Conservation (phyloP, 2,113 vertebrate species). For the Strix uralensis region DNA sequence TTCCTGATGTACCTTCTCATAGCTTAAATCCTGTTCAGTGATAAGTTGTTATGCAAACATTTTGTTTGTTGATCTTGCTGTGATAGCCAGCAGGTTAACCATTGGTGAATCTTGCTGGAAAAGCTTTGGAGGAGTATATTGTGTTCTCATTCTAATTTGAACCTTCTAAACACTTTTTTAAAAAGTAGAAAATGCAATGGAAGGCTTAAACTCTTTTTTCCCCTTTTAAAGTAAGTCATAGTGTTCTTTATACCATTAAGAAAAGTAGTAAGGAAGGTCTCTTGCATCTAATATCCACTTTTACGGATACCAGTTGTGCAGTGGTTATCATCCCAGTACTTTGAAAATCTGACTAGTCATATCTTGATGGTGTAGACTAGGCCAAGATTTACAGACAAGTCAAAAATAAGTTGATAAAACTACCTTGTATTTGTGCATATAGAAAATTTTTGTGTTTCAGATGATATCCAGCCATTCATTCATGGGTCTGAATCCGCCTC, state of each 20-base stretch:
- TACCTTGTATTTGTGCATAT: rapidly evolving
- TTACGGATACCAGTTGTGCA: neutral
- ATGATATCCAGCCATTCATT: neutral
- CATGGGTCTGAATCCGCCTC: neutral
- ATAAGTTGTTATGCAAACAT: neutral
- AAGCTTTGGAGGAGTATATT: neutral
- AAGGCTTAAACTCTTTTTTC: neutral
- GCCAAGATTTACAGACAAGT: neutral
- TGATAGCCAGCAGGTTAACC: neutral
- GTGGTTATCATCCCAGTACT: neutral
- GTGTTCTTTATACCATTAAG: neutral
- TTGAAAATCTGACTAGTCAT: neutral
- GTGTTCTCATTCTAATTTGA: neutral
- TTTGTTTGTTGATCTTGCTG: neutral
- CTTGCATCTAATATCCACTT: neutral
- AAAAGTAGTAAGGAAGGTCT: neutral
- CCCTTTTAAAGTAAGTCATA: neutral
- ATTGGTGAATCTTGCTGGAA: neutral
- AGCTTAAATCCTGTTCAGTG: neutral
- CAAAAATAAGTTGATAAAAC: neutral
- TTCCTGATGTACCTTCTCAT: neutral
- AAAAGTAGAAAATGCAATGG: neutral
- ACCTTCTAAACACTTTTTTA: neutral
- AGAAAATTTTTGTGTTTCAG: neutral
- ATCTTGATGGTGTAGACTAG: neutral